These are phyloP conservation scores for Caenorhabditis japonica DNA, from an alignment of 2,888 invertebrate species.

Conservation along the genomic window DNA sequence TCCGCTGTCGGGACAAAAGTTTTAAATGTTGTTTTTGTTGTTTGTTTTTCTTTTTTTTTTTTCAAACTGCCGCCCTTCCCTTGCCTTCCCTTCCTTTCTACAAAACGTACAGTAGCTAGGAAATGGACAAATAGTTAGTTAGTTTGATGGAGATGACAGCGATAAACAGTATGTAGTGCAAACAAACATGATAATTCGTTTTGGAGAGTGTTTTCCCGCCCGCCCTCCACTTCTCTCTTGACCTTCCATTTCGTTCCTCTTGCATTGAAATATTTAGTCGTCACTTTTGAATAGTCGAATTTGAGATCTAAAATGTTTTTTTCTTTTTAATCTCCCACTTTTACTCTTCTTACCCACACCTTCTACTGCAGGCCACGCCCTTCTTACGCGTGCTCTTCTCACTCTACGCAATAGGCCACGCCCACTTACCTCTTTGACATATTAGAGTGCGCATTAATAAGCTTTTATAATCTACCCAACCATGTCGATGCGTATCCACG, in stretches of 20 bases:
- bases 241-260: slow-evolving; percentile 2
- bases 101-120: slow-evolving; percentile 14
- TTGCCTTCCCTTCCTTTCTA: no score
- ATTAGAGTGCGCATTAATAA: background rate
- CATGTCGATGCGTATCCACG: slow-evolving; percentile 31
- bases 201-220: slow-evolving; percentile 16
- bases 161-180: slow-evolving; percentile 37
- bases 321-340: no score
- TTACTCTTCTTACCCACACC: background rate
- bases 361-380: background rate
- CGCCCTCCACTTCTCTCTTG: slow-evolving; percentile 13
- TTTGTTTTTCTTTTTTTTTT: no score
- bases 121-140: slow-evolving; percentile 20
- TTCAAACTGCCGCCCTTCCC: no score
- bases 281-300: no score
- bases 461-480: no score
- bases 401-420: slow-evolving; percentile 7
- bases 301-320: no score
- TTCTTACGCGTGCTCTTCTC: background rate
- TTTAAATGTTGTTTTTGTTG: no score
- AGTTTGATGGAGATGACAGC: slow-evolving; percentile 7
- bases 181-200: slow-evolving; percentile 41
- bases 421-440: slow-evolving; percentile 19
- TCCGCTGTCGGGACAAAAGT: no score
- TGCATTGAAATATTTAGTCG: background rate